Evolutionary conservation across 2,888 invertebrate genomes (phyloP), one percentile per base, ranked within the genome.

Genomic region (Anarsia innoxiella): DNA sequence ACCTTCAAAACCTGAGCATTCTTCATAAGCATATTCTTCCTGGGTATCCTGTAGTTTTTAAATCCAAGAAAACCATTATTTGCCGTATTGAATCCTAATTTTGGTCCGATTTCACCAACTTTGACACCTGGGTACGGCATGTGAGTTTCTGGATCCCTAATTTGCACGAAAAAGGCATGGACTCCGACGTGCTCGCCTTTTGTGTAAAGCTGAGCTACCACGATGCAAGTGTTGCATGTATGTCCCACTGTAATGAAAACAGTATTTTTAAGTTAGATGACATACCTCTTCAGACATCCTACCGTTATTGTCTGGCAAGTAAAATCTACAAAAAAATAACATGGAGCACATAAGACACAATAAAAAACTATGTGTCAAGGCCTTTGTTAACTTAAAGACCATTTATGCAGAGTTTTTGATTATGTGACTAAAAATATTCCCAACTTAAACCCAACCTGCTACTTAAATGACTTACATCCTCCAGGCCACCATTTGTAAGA

Each of bases 401-500:
- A n/a, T n/a, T n/a, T n/a, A n/a, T n/a, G n/a, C n/a, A n/a, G n/a
- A n/a, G n/a, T n/a, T n/a, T n/a, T n/a, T n/a, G n/a, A n/a, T n/a
- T n/a, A n/a, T n/a, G n/a, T n/a, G n/a, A n/a, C n/a, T n/a, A n/a
- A n/a, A n/a, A n/a, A n/a, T n/a, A n/a, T n/a, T n/a, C n/a, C n/a
- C n/a, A n/a, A n/a, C n/a, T n/a, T n/a, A n/a, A n/a, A n/a, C n/a
- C n/a, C n/a, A n/a, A n/a, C n/a, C n/a, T n/a, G n/a, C n/a, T n/a
- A n/a, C n/a, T n/a, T n/a, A n/a, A 25, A 5, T 13, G 13, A 89
- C 93, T 89, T 82, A 96, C 96, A 87, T 63, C 94, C 93, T 26
- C 97, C 97, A 11, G 97, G 96, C 97, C 97, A 97, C 96, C 96
- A 97, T 79, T 98, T 98, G 63, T 93, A 93, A 0, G 97, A 89